Evolutionary conservation across 2,113 vertebrate species (phyloP), one percentile per base, ranked within the genome.

Genomic region (Danionella cerebrum): DNA sequence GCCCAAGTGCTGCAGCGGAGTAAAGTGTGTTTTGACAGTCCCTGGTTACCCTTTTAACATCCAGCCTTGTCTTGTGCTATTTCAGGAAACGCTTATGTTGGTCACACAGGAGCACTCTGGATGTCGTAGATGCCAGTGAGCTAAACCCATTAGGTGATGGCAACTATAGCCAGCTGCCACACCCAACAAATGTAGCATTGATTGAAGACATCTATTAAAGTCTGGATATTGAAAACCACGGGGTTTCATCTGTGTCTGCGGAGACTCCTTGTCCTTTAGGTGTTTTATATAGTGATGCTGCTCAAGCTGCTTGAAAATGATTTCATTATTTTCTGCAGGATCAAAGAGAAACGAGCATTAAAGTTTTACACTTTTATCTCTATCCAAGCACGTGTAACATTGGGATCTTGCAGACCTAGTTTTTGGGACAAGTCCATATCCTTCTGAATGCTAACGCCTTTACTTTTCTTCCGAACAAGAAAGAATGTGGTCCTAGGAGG

Each of bases 51-150:
- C 76, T 77, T 76, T 79, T 78, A 81, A 71, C 76, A 60, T 27
- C 74, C 75, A 38, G 19, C 29, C 70, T 73, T 67, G 69, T 47
- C 60, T 45, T 11, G 69, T 44, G 55, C 51, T 53, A 50, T 67
- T 51, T 67, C 69, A 79, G 76, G 68, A 80, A 79, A 76, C 45
- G 58, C 73, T 78, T 68, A 54, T 72, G 72, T 73, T 62, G 69
- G 76, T 69, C 24, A 50, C 12, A 47, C 31, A 21, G 42, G 72
- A 72, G 73, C 24, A 66, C 12, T 42, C 6, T 10, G 50, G 64
- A 41, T 4, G 36, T 12, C 1, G 8, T 18, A n/a, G 66, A 38
- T 57, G 36, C 31, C 22, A 59, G 54, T 18, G 14, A 57, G 59
- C 22, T 36, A 27, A 18, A 31, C 19, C 21, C 21, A 25, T 36